phyloP scores from a whole-genome alignment of 2,113 vertebrate species.

The Piaya cayana region DNA sequence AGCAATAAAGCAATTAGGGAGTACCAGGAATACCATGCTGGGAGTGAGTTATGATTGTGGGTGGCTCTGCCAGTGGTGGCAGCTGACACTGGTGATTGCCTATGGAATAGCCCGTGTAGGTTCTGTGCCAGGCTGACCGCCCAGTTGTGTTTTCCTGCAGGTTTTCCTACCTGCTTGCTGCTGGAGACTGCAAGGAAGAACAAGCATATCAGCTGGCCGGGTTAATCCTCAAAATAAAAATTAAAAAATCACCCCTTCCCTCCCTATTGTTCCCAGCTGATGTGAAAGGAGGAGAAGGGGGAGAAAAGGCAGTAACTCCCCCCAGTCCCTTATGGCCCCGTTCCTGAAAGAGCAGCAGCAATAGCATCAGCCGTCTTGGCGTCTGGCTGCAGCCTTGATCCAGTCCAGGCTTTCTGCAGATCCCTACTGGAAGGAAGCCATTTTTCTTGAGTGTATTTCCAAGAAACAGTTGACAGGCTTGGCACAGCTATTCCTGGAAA shows the following conservation, averaged over 20 bases:
- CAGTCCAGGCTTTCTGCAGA: conserved; percentile 79
- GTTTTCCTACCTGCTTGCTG: neutral
- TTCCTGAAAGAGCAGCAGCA: neutral
- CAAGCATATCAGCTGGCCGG: neutral
- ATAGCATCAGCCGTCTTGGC: neutral
- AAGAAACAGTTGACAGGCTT: conserved; percentile 87
- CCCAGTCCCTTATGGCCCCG: too few species aligned
- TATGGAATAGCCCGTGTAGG: neutral
- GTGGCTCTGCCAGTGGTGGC: neutral
- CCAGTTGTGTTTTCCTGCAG: neutral
- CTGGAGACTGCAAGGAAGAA: neutral
- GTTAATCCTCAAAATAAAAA: fast-evolving
- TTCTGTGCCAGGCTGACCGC: neutral
- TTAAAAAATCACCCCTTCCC: neutral
- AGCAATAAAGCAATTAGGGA: neutral
- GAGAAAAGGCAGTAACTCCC: neutral
- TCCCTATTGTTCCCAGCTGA: neutral
- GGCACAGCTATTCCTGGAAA: conserved; percentile 85
- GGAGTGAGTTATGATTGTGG: fast-evolving
- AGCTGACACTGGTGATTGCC: neutral
- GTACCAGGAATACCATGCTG: neutral
- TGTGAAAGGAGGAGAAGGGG: neutral
- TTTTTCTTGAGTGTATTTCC: conserved; percentile 82
- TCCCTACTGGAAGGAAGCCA: conserved; percentile 79
- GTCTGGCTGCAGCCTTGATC: conserved; percentile 51